Conservation (phyloP, 2,797 vertebrate species). For the Euthynnus affinis region DNA sequence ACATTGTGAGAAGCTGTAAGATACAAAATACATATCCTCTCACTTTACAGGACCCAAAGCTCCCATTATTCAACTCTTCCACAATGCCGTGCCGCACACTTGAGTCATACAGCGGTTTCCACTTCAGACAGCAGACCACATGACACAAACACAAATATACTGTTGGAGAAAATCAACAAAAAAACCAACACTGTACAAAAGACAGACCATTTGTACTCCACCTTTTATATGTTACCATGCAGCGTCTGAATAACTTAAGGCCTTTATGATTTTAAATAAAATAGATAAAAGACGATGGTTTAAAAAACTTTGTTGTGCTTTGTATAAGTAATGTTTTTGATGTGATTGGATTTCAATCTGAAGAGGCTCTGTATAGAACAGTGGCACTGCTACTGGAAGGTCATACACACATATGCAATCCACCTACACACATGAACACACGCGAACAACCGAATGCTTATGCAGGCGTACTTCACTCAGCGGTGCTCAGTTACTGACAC, state of each 20-base stretch:
- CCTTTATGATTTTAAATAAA: not conserved
- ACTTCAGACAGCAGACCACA: not conserved
- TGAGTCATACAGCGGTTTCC: not conserved
- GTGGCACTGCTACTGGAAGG: not conserved
- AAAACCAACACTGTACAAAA: too few species aligned
- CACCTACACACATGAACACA: slow-evolving; percentile 16
- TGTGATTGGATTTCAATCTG: not conserved
- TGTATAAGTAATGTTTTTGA: not conserved
- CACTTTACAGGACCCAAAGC: not conserved
- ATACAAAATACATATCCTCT: not conserved
- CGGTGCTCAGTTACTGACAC: slow-evolving; percentile 11
- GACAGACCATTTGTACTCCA: not conserved
- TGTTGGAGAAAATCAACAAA: too few species aligned
- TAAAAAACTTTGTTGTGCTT: too few species aligned
- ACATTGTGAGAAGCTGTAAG: not conserved
- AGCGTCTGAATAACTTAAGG: not conserved
- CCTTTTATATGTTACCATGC: not conserved
- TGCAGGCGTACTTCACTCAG: slow-evolving; percentile 6
- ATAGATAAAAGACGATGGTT: not conserved
- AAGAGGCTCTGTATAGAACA: not conserved
- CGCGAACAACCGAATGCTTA: not conserved
- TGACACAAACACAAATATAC: not conserved
- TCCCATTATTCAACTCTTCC: not conserved
- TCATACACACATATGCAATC: not conserved
- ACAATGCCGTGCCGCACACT: not conserved